phyloP scores from a whole-genome alignment of 2,888 invertebrate species.

The Elmis aenea region DNA sequence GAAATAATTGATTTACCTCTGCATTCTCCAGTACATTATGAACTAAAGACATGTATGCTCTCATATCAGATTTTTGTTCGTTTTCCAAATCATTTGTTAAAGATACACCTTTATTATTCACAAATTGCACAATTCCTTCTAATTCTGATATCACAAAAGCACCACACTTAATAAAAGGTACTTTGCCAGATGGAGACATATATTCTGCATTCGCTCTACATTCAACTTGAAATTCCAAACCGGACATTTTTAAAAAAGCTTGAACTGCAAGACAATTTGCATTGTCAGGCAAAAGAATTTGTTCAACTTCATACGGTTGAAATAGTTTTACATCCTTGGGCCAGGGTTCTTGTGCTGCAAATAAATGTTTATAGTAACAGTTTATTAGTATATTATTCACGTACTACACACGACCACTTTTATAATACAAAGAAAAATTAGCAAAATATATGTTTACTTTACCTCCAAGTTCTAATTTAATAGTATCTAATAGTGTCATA shows the following conservation, averaged over 20 bases:
- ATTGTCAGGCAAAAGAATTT: slow-evolving; percentile 89
- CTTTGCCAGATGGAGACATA: slow-evolving; percentile 91
- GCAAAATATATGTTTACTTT: too few relatives aligned
- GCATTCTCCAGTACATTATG: slow-evolving; percentile 86
- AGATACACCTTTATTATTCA: slow-evolving; percentile 76
- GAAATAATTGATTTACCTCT: slow-evolving; percentile 70
- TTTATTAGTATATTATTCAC: too few relatives aligned
- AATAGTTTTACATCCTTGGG: slow-evolving; percentile 80
- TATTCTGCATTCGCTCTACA: slow-evolving; percentile 88
- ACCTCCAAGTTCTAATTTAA: slow-evolving; percentile 26
- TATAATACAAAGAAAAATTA: too few relatives aligned
- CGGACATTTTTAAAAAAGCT: slow-evolving; percentile 90
- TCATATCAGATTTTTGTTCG: slow-evolving; percentile 82
- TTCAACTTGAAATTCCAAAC: slow-evolving; percentile 75
- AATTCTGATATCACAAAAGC: slow-evolving; percentile 85
- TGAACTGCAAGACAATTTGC: slow-evolving; percentile 92
- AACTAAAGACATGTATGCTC: slow-evolving; percentile 88
- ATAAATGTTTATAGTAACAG: too few relatives aligned
- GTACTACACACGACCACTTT: too few relatives aligned
- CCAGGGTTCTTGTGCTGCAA: slow-evolving; percentile 82
- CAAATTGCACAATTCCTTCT: slow-evolving; percentile 86
- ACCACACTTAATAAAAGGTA: slow-evolving; percentile 90
- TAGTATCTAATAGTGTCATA: slow-evolving; percentile 23
- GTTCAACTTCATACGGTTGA: slow-evolving; percentile 89
- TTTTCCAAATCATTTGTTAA: slow-evolving; percentile 67